Base-by-base conservation (phyloP, 1,140 invertebrate genomes). In the Dysdera silvatica region DNA sequence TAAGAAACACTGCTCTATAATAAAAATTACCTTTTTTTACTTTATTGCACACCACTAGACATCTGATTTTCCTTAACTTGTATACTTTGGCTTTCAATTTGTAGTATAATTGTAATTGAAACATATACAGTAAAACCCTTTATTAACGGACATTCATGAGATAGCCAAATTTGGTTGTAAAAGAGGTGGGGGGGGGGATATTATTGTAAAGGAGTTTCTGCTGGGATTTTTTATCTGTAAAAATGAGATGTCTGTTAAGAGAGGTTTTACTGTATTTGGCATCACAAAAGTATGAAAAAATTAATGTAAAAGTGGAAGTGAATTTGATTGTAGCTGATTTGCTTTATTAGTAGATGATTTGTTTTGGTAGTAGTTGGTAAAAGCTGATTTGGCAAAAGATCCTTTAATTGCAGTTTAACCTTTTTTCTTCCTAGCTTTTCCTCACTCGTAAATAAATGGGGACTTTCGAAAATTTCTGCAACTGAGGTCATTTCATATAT, bases 401-500 rank as follows among this genome's bases (percentile, higher is more conserved):
- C 24, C 29, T 53, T 60, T 49, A 40, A 43, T 41, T 56, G 14
- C 43, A 29, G 23, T 45, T 47, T 43, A 37, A 37, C n/a, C n/a
- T 28, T 41, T 18, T 67, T 61, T 62, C 6, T 8, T 33, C 33
- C 29, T 65, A 75, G 74, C 33, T 75, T 73, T 59, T 73, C 73
- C 23, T 47, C 64, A 49, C 54, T 61, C 24, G 58, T 54, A 26
- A 85, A 86, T 68, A 80, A 84, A 33, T 95, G 91, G 91, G 89
- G 89, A 8, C 81, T 95, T 54, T 82, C 87, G 71, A 84, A 85
- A 69, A 85, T 92, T 2, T 82, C 82, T 68, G 89, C 89, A 2
- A 81, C 82, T 40, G 86, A 91, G 66, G 74, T 83, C 41, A 80
- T 85, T 63, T 80, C 89, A 26, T 95, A 89, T 70, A 93, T 95